A percentile compares a stretch with the other conserved stretches of the same genome.
Conservation (phyloP, 2,113 vertebrate genomes). For the Hippoglossus stenolepis region DNA sequence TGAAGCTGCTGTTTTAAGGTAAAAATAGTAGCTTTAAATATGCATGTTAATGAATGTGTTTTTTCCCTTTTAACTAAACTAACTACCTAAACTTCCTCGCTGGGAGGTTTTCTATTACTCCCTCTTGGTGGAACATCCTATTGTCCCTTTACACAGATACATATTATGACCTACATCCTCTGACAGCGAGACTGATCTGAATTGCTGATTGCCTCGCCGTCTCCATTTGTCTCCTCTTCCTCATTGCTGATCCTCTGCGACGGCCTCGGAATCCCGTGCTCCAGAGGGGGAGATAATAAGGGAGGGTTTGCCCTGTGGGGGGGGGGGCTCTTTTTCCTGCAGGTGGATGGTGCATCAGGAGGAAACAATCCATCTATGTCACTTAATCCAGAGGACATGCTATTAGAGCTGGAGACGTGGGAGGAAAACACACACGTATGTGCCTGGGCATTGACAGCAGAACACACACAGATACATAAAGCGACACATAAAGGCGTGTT, state of each 20-base stretch:
- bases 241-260: slow-evolving; percentile 32
- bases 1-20: too few relatives aligned
- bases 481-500: neutral
- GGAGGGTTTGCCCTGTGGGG: slow-evolving; percentile 4
- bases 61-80: neutral
- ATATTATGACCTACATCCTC: slow-evolving; percentile 49
- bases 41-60: neutral
- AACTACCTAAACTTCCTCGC: neutral
- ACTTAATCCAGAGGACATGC: slow-evolving; percentile 73
- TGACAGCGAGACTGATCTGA: slow-evolving; percentile 43
- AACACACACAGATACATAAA: neutral
- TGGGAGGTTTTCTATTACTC: neutral
- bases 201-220: slow-evolving; percentile 54
- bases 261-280: slow-evolving; percentile 19
- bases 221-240: slow-evolving; percentile 47
- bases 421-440: slow-evolving; percentile 39
- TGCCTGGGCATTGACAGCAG: neutral
- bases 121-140: neutral
- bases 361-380: slow-evolving; percentile 74
- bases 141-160: slow-evolving; percentile 20
- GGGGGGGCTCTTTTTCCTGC: slow-evolving; percentile 45
- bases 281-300: slow-evolving; percentile 1
- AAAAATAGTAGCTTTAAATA: too few relatives aligned
- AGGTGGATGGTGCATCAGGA: slow-evolving; percentile 61
- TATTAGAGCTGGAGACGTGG: slow-evolving; percentile 44